Conservation (phyloP, 2,888 invertebrate species). For the Limulus polyphemus region DNA sequence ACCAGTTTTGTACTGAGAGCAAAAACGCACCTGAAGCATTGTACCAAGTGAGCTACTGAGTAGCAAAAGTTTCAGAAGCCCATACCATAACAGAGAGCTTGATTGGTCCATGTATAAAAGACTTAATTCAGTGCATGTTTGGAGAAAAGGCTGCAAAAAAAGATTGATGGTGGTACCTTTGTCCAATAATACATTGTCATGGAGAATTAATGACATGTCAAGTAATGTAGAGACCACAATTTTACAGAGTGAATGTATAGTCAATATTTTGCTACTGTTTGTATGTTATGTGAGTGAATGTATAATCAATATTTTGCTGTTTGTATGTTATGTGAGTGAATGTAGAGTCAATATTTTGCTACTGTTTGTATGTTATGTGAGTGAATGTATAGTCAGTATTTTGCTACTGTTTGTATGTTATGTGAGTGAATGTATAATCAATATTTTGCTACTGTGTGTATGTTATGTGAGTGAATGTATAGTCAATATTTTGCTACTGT, state of each 20-base stretch:
- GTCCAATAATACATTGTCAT: neutral
- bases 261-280: slow-evolving; percentile 1
- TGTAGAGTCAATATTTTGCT: neutral
- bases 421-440: neutral
- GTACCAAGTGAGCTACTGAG: neutral
- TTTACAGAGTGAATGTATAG: neutral
- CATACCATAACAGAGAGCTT: slow-evolving; percentile 1
- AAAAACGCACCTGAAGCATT: neutral
- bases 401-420: slow-evolving; percentile 1
- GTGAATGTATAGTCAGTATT: neutral
- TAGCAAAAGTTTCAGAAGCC: slow-evolving; percentile 4
- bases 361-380: slow-evolving; percentile 1
- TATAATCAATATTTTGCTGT: neutral
- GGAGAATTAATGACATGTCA: neutral
- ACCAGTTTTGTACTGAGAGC: too few species aligned
- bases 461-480: neutral
- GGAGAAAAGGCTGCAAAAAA: slow-evolving; percentile 1
- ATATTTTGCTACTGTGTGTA: slow-evolving; percentile 3
- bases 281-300: neutral
- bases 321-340: neutral
- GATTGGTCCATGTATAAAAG: too few species aligned
- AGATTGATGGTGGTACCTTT: neutral
- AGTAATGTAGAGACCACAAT: slow-evolving; percentile 1
- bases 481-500: neutral
- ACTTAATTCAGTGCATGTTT: neutral